A percentile compares a stretch with the other conserved stretches of the same genome.
Conservation (phyloP, 2,888 invertebrate genomes). For the Didymodactylos carnosus region DNA sequence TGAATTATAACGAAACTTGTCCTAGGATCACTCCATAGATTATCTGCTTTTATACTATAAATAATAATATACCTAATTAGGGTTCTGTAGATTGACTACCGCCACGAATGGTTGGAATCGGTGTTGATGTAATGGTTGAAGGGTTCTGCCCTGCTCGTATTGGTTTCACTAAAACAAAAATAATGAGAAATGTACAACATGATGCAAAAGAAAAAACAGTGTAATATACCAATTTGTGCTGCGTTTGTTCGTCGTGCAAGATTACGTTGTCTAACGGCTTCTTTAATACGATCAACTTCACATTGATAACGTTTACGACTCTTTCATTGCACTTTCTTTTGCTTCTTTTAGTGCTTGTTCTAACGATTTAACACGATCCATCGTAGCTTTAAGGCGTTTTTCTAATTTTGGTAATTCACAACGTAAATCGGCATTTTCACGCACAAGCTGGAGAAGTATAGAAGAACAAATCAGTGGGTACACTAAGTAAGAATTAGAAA, state of each 20-base stretch:
- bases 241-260: not conserved
- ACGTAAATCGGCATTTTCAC: constrained; percentile 94
- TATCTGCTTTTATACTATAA: no score
- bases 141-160: not conserved
- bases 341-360: constrained; percentile 90
- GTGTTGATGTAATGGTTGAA: not conserved
- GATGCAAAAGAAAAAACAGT: no score
- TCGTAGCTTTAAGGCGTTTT: constrained; percentile 74
- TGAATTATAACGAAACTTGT: no score
- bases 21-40: no score
- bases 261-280: constrained; percentile 83
- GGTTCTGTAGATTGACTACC: no score
- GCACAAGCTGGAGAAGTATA: constrained; percentile 46
- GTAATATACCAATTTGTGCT: not conserved
- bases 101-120: not conserved
- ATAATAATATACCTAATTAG: no score
- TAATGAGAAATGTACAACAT: no score
- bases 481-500: not conserved
- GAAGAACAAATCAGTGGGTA: not conserved
- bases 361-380: constrained; percentile 91
- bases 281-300: constrained; percentile 96
- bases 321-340: constrained; percentile 96
- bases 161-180: not conserved
- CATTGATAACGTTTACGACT: constrained; percentile 73
- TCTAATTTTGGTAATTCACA: constrained; percentile 97